These are phyloP conservation scores for Rhineura floridana DNA, from an alignment of 2,113 vertebrate genomes.

Conservation along the genomic window DNA sequence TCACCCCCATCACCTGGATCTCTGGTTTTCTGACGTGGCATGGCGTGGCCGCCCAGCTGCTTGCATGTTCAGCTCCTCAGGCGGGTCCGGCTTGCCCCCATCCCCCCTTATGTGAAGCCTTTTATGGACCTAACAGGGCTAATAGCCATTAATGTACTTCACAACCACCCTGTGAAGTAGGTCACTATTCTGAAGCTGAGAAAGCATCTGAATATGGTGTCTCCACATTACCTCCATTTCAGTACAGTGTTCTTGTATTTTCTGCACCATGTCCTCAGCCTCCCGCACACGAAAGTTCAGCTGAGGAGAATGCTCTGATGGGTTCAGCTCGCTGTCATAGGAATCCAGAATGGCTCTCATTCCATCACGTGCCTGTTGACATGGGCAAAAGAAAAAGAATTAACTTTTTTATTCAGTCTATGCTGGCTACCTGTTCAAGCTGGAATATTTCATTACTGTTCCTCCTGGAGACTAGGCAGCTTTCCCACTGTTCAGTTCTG, in stretches of 20 bases:
- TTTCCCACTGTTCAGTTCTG: background rate
- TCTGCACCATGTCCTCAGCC: constrained; percentile 89
- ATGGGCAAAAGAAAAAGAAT: background rate
- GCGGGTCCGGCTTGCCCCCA: no score
- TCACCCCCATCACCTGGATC: no score
- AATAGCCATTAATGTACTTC: no score
- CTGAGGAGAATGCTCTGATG: constrained; percentile 87
- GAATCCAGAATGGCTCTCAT: constrained; percentile 94
- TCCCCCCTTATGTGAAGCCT: no score
- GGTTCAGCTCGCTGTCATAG: constrained; percentile 88
- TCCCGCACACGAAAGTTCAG: constrained; percentile 86
- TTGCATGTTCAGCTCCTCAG: no score
- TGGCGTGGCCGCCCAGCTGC: no score
- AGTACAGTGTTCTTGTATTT: constrained; percentile 81
- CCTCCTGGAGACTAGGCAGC: rapidly evolving
- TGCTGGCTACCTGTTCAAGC: background rate
- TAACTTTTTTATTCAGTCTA: background rate
- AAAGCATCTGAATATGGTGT: no score
- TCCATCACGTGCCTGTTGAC: constrained; percentile 89
- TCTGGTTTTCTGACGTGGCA: no score
- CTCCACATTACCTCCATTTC: constrained; percentile 89
- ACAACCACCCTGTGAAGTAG: background rate
- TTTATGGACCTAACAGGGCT: no score
- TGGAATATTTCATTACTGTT: rapidly evolving
- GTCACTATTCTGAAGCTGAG: background rate